phyloP scores from a whole-genome alignment of 2,888 invertebrate genomes.

The Athalia rosae region DNA sequence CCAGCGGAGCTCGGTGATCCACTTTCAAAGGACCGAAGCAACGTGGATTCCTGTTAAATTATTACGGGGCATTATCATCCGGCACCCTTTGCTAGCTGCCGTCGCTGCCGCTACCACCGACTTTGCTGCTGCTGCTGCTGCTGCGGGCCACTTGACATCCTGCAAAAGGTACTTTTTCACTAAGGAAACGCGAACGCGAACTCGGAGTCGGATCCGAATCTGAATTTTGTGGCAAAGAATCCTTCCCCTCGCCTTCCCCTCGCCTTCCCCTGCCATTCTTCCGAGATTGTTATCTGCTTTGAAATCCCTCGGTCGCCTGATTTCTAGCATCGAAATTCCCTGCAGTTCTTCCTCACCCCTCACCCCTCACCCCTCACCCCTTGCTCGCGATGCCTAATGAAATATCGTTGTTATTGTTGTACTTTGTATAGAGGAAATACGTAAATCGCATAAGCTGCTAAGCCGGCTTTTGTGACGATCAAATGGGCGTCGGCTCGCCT shows the following conservation, averaged over 20 bases:
- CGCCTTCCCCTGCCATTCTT: conserved; percentile 12
- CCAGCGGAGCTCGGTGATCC: conserved; percentile 23
- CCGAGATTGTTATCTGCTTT: conserved; percentile 21
- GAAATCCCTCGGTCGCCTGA: not conserved
- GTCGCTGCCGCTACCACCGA: not conserved
- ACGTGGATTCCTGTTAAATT: conserved; percentile 35
- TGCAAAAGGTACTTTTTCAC: not conserved
- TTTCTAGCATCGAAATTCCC: not conserved
- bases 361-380: too few relatives aligned
- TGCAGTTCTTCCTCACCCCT: not conserved
- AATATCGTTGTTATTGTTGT: conserved; percentile 36
- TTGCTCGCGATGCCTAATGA: conserved; percentile 9
- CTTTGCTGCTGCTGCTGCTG: not conserved
- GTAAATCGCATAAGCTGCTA: conserved; percentile 31
- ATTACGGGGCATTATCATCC: conserved; percentile 41
- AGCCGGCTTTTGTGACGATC: conserved; percentile 33
- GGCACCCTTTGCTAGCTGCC: conserved; percentile 26
- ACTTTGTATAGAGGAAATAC: conserved; percentile 24
- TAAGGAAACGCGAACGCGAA: not conserved
- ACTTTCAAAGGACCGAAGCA: conserved; percentile 35
- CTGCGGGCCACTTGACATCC: conserved; percentile 27
- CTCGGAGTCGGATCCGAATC: not conserved
- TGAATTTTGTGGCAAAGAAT: not conserved
- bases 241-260: not conserved
- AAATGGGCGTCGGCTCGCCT: conserved; percentile 17